These are phyloP conservation scores for Chironex yamaguchii DNA, from an alignment of 30 jellyfish, hydroid and myxozoan genomes.

Conservation along the genomic window DNA sequence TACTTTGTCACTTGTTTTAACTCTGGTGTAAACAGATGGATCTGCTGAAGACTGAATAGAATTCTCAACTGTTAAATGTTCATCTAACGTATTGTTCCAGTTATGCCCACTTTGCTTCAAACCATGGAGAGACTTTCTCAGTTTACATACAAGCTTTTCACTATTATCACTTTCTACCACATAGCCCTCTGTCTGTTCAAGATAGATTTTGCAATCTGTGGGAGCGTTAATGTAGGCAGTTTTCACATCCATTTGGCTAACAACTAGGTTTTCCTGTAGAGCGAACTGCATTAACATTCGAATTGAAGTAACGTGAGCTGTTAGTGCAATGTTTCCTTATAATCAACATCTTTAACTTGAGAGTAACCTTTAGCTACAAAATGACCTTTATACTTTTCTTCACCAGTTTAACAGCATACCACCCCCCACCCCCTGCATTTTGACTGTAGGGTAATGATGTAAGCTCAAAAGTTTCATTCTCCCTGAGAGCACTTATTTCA, in stretches of 20 bases:
- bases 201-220: conserved; percentile 12
- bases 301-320: neutral
- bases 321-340: conserved; percentile 1
- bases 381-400: neutral
- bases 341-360: neutral
- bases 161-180: too few relatives aligned
- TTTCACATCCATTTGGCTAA: conserved; percentile 51
- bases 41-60: too few relatives aligned
- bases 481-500: conserved; percentile 3
- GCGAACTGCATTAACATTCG: too few relatives aligned
- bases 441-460: conserved; percentile 8
- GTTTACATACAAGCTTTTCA: too few relatives aligned
- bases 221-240: conserved; percentile 16
- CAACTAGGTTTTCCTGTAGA: neutral
- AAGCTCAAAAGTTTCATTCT: conserved; percentile 4
- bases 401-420: conserved; percentile 10
- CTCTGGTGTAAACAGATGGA: too few relatives aligned
- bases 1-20: too few relatives aligned
- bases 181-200: conserved; percentile 10
- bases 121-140: too few relatives aligned
- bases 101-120: too few relatives aligned
- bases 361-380: conserved; percentile 17
- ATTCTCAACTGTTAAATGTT: too few relatives aligned
- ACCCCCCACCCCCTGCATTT: conserved; percentile 54
- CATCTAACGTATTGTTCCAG: too few relatives aligned